A percentile compares a stretch with the other conserved stretches of the same genome.
phyloP scores from a whole-genome alignment of 2,888 invertebrate genomes.

The Gibbula magus region DNA sequence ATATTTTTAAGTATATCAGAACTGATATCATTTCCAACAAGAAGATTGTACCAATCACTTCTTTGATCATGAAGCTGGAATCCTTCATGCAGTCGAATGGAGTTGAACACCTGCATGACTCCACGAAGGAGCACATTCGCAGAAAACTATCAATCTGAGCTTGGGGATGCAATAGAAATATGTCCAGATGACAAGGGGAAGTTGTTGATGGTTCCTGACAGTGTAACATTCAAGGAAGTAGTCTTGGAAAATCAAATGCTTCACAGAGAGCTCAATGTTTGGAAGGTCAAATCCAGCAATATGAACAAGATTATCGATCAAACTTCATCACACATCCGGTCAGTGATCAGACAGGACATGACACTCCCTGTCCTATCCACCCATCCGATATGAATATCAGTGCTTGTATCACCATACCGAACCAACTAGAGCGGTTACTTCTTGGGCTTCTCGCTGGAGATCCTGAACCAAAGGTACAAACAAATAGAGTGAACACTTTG shows the following conservation, averaged over 20 bases:
- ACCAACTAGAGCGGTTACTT: no score
- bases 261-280: slow-evolving; percentile 18
- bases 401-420: no score
- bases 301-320: slow-evolving; percentile 19
- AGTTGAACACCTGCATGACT: neutral
- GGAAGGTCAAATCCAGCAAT: no score
- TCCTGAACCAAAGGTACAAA: no score
- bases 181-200: neutral
- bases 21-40: slow-evolving; percentile 12
- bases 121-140: slow-evolving; percentile 28
- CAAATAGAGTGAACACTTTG: no score
- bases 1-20: neutral
- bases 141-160: slow-evolving; percentile 20
- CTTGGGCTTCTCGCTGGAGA: no score
- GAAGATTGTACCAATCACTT: neutral
- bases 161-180: slow-evolving; percentile 6
- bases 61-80: neutral
- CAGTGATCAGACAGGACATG: no score
- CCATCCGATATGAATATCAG: no score
- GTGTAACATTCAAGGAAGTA: neutral
- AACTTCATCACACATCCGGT: no score
- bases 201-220: neutral
- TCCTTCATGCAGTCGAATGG: neutral
- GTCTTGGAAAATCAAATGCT: neutral
- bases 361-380: no score